These are phyloP conservation scores for Stenodera caucasica DNA, from an alignment of 2,888 invertebrate species.

Conservation along the genomic window DNA sequence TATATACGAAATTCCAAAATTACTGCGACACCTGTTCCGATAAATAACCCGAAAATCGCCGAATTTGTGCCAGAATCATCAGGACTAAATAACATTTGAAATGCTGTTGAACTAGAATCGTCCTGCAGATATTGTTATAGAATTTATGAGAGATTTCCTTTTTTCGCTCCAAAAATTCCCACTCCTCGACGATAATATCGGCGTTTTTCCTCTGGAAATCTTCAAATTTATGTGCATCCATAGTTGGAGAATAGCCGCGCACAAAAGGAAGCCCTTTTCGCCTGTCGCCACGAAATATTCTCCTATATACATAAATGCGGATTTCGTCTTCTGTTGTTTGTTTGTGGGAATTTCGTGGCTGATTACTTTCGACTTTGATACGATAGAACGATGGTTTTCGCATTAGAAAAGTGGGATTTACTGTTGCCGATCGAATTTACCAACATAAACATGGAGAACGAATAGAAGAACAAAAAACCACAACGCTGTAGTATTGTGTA, in stretches of 20 bases:
- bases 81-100: neutral
- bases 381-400: constrained; percentile 18
- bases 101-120: neutral
- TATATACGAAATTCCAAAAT: neutral
- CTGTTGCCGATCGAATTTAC: neutral
- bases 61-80: neutral
- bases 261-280: neutral
- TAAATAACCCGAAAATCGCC: neutral
- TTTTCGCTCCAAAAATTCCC: neutral
- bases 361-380: constrained; percentile 19
- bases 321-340: neutral
- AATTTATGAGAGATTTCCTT: constrained; percentile 2
- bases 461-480: no score
- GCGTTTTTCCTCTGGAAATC: neutral
- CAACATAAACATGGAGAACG: neutral
- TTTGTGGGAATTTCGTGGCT: constrained; percentile 9
- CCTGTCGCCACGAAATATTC: neutral
- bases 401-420: constrained; percentile 17
- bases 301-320: neutral
- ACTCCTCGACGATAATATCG: neutral
- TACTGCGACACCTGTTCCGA: neutral
- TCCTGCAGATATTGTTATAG: neutral
- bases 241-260: no score
- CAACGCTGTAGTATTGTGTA: no score
- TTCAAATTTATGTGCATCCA: neutral